A percentile compares a stretch with the other conserved stretches of the same genome.
phyloP scores from a whole-genome alignment of 64 coral and sea anemone species.

The Catalaphyllia jardinei region DNA sequence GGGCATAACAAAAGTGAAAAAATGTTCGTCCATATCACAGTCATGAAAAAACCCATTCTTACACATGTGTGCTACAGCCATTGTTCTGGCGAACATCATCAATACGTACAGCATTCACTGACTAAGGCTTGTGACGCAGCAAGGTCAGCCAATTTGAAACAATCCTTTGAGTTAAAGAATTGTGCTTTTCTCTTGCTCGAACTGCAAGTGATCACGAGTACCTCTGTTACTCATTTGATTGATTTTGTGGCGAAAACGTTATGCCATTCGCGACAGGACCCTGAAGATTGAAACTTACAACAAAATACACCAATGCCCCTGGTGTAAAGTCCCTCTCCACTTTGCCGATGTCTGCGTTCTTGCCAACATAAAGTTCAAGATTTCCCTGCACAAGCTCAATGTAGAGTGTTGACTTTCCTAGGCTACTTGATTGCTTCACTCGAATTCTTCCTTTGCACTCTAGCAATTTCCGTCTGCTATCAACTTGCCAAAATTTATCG shows the following conservation, averaged over 20 bases:
- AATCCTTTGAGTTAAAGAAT: too few species aligned
- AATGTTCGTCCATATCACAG: too few species aligned
- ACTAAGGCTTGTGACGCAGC: too few species aligned
- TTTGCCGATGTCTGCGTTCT: conserved; percentile 74
- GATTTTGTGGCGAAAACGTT: conserved; percentile 54
- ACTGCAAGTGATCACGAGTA: background rate
- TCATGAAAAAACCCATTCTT: too few species aligned
- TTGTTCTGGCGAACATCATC: too few species aligned
- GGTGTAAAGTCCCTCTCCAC: conserved; percentile 69
- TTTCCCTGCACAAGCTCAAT: conserved; percentile 82
- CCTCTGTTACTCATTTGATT: background rate
- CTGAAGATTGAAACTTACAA: conserved; percentile 85
- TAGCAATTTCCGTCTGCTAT: conserved; percentile 61
- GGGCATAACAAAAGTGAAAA: too few species aligned
- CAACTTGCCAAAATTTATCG: conserved; percentile 58
- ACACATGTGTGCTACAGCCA: too few species aligned
- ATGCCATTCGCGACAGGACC: conserved; percentile 89
- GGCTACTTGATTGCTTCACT: conserved; percentile 22
- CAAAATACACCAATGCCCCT: conserved; percentile 81
- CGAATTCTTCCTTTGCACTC: conserved; percentile 85
- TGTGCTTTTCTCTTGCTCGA: too few species aligned
- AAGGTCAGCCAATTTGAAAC: too few species aligned
- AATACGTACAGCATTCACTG: too few species aligned
- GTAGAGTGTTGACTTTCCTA: conserved; percentile 5
- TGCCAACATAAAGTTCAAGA: conserved; percentile 80